Base-by-base conservation (phyloP, 2,888 invertebrate genomes). In the Macropis europaea region DNA sequence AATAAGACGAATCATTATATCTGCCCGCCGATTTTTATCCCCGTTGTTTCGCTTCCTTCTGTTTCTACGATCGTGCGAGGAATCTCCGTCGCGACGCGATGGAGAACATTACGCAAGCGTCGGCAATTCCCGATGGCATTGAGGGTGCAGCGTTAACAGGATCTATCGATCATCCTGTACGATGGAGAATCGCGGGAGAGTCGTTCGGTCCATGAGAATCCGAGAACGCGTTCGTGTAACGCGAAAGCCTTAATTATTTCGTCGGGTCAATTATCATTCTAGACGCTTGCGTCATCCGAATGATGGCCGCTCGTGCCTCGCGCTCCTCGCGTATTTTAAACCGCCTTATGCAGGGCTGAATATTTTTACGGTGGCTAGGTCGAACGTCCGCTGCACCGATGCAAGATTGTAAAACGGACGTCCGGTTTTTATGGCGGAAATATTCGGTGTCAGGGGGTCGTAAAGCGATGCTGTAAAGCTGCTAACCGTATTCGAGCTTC, bases 281-380 rank as follows among this genome's bases (percentile, higher is more conserved):
- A 66, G 66, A 66, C 66, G 50, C 66, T 62, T 62, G 63, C 66
- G 63, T 66, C 63, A 66, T 45, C 45, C 28, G 17, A 52, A 45
- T 53, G 38, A 66, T 13, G 13, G 4, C 5, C 24, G 11, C 1
- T 9, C 9, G 38, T 30, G 42, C 43, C 43, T 64, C 61, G 28
- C 50, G 42, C 6, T 26, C 38, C 36, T 64, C 64, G 32, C 22
- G 40, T 15, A 43, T 50, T 61, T 50, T 22, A 15, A 28, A 34
- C 42, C 7, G 28, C 61, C 40, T 28, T 17, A 24, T 11, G n/a
- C 34, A 6, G 30, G 11, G 7, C 15, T 24, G 15, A 17, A 15
- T 22, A 30, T 47, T 32, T 24, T 15, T 28, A 24, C 6, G 13
- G 1, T 22, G 30, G 22, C 15, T 42, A 54, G 40, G 42, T 54